Evolutionary conservation across 1,140 invertebrate species (phyloP), one percentile per base, ranked within the genome.

Genomic region (Apis dorsata): DNA sequence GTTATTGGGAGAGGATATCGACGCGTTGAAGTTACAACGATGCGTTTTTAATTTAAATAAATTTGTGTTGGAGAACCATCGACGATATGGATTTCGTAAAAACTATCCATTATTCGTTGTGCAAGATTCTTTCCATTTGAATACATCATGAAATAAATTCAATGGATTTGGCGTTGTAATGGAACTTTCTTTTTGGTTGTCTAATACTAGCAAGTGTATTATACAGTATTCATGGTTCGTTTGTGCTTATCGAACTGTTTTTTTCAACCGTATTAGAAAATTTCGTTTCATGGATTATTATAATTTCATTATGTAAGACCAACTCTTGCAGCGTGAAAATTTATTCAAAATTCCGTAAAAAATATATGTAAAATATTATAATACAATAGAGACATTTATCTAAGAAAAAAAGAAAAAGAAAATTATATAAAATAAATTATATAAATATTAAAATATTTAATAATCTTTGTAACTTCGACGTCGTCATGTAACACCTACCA

Each of bases 391-490:
- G 34, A 44, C 34, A 44, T 5, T 44, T 3, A 7, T 44, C 34
- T 44, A 7, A 44, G 0, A 44, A 44, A 44, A 44, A 7, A 44
- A 44, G 34, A 44, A 44, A 44, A 44, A 17, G 62, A 63, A 28
- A 8, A 63, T 62, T 0, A 8, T 15, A 15, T 24, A 8, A 63
- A 63, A 63, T 63, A 13, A 63, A 63, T 19, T 63, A 15, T 63
- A 8, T 24, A 59, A 59, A 60, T 24, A 10, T 19, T 1, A 21
- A 11, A 8, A n/a, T 19, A 19, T 44, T 11, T 44, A 2, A 1
- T 51, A 65, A 66, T 69, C 57, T 21, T 76, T 76, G 81, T 81
- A 87, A 87, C 71, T 84, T 86, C 85, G 53, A 81, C 77, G 57
- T 51, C 24, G 55, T 51, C 72, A 2, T 63, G 68, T 55, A 49